A percentile compares a stretch with the other conserved stretches of the same genome.
These are phyloP conservation scores for Rhea pennata DNA, from an alignment of 2,113 vertebrate genomes.

Conservation along the genomic window DNA sequence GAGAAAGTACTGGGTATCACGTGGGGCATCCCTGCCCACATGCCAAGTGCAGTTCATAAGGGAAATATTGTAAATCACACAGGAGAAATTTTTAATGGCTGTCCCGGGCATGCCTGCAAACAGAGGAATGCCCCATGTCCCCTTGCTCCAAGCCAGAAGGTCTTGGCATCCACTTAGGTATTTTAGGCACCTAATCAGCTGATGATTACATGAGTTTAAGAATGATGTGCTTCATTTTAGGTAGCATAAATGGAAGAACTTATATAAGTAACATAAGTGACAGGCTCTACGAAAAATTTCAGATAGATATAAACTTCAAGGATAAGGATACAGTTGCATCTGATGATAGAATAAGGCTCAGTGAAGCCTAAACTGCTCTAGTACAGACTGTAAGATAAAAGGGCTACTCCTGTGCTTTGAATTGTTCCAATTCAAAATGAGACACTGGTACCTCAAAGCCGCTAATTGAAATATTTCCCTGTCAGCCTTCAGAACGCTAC, in stretches of 20 bases:
- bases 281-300: not conserved
- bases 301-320: not conserved
- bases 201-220: not conserved
- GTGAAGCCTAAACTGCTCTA: not conserved
- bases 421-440: not conserved
- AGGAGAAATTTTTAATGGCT: constrained; percentile 62
- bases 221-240: not conserved
- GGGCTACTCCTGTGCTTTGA: not conserved
- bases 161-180: not conserved
- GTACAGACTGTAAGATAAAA: not conserved
- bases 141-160: not conserved
- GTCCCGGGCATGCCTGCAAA: constrained; percentile 45
- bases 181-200: not conserved
- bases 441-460: not conserved
- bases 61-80: constrained; percentile 38
- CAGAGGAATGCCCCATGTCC: not conserved
- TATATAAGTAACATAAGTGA: not conserved
- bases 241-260: not conserved
- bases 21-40: constrained; percentile 48
- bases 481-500: not conserved
- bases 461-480: not conserved
- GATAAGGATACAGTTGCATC: not conserved
- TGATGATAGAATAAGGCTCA: not conserved
- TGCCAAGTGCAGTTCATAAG: constrained; percentile 76
- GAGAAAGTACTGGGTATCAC: constrained; percentile 64